Evolutionary conservation across 2,888 invertebrate genomes (phyloP).

Genomic region (Thymelicus lineola): DNA sequence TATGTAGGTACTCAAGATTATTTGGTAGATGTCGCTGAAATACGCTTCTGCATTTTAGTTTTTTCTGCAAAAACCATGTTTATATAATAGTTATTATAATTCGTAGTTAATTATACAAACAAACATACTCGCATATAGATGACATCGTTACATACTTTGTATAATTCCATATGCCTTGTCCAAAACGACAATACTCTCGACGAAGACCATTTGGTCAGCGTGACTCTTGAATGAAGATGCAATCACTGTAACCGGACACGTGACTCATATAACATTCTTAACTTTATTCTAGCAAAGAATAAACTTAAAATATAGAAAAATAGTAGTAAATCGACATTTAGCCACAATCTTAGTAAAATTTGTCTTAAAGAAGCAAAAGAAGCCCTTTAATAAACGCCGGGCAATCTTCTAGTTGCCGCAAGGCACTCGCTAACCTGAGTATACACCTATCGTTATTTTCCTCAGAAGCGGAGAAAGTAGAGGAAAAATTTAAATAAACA

Average conservation of each 20-base stretch:
- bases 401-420: conserved; percentile 51
- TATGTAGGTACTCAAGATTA: too few relatives aligned
- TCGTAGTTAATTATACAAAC: too few relatives aligned
- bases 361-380: conserved; percentile 43
- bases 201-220: conserved; percentile 58
- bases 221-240: conserved; percentile 72
- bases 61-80: too few relatives aligned
- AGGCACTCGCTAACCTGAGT: conserved; percentile 52
- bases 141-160: too few relatives aligned
- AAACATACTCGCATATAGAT: too few relatives aligned
- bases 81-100: too few relatives aligned
- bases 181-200: conserved; percentile 40
- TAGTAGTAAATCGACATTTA: neutral
- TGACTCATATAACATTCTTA: conserved; percentile 50
- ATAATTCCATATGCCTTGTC: conserved; percentile 52
- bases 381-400: conserved; percentile 48
- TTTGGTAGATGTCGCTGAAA: too few relatives aligned
- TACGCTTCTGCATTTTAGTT: too few relatives aligned
- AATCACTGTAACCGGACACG: conserved; percentile 66
- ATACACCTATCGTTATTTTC: conserved; percentile 45
- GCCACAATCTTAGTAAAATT: conserved; percentile 30
- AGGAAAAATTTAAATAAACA: conserved; percentile 59
- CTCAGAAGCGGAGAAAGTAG: conserved; percentile 44
- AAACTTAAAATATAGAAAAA: conserved; percentile 12
- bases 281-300: conserved; percentile 43